Percentiles rank a stretch among this genome's conserved stretches.
Evolutionary conservation across 2,113 vertebrate genomes (phyloP).

Genomic region (Sceloporus tristichus): DNA sequence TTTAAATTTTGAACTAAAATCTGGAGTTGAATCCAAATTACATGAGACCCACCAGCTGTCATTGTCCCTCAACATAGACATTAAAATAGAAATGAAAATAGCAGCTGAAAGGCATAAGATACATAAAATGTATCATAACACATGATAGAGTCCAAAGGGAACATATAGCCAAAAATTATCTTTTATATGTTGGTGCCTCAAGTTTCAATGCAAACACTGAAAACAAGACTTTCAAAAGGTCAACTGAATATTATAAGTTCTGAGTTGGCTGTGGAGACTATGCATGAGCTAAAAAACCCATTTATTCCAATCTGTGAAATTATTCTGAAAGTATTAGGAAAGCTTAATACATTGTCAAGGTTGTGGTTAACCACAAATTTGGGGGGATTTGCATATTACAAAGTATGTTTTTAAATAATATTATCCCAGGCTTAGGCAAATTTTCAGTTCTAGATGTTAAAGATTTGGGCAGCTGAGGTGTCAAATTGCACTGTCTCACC

Average conservation of each 20-base stretch:
- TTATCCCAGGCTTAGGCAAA: not conserved
- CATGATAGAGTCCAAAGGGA: too few species aligned
- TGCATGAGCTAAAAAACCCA: not conserved
- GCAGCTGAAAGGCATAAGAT: too few species aligned
- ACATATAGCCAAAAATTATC: too few species aligned
- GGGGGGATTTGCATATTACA: not conserved
- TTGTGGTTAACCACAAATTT: not conserved
- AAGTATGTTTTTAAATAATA: not conserved
- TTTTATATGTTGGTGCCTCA: too few species aligned
- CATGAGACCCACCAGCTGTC: too few species aligned
- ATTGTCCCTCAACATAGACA: too few species aligned
- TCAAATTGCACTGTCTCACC: slow-evolving; percentile 38
- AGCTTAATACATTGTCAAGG: not conserved
- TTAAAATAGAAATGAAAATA: too few species aligned
- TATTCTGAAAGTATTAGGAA: not conserved
- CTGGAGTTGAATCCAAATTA: too few species aligned
- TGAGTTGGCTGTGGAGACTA: not conserved
- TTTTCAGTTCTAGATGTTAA: slow-evolving; percentile 55
- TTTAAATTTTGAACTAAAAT: too few species aligned
- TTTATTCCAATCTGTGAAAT: not conserved
- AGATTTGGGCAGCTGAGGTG: slow-evolving; percentile 47
- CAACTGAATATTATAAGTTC: too few species aligned
- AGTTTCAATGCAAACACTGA: not conserved
- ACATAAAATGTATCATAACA: too few species aligned
- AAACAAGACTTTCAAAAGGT: not conserved